Evolutionary conservation across 2,113 vertebrate species (phyloP), one percentile per base, ranked within the genome.

Genomic region (Chitala chitala): DNA sequence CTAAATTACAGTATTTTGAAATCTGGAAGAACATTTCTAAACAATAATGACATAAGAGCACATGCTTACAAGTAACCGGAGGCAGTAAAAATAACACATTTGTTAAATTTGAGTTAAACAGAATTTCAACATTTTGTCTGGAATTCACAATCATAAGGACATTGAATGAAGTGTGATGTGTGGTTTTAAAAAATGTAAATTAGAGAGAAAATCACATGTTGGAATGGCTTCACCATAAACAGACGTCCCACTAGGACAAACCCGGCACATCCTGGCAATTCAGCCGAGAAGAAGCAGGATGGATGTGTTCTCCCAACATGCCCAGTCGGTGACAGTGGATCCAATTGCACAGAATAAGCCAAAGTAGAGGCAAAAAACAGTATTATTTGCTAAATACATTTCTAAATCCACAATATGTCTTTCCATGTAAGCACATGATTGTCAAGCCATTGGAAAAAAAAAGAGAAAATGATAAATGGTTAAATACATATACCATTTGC

Each of bases 191-290:
- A 48, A 48, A 56, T 29, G 24, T 9, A 17, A 31, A 50, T 24
- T 48, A 29, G 8, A 7, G 15, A 2, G 22, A 5, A 48, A 58
- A 63, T 42, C 24, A 42, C 13, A 36, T 69, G 51, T 33, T 75
- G 53, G 64, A 75, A 66, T 66, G 44, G 38, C 31, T 63, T 66
- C 33, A 55, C 53, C 63, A 72, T 54, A 56, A 56, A 55, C 42
- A 63, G 73, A 56, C 20, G 24, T 75, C 73, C 53, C 53, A 44
- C 2, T 38, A 72, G 70, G 64, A 69, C 38, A 68, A 55, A 69
- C 53, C 70, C 53, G 40, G 36, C 56, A 69, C 44, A 6, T 3
- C 44, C 22, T 69, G 64, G 51, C 73, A 68, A 75, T 56, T 65
- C 50, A 58, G 73, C 61, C 50, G 68, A 63, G 72, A 44, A 74